A percentile compares a stretch with the other conserved stretches of the same genome.
Evolutionary conservation across 2,113 vertebrate species (phyloP).

Genomic region (Microtus pennsylvanicus): DNA sequence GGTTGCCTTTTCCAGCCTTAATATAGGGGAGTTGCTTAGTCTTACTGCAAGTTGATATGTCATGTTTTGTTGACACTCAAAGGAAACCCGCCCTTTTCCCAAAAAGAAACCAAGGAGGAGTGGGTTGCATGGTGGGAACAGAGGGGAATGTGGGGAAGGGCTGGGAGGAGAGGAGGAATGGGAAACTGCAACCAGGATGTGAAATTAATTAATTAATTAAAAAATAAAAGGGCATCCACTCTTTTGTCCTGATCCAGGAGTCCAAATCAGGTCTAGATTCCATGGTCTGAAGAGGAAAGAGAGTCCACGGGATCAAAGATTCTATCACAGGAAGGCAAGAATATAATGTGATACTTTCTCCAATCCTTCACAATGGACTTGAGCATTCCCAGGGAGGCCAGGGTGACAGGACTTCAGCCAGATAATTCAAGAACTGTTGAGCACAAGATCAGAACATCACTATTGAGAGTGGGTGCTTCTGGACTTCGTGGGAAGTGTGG

Average conservation of each 20-base stretch:
- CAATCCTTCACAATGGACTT: neutral
- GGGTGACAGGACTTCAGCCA: neutral
- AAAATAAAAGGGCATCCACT: too few relatives aligned
- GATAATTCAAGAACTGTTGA: neutral
- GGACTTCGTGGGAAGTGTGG: rapidly evolving
- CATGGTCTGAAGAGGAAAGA: neutral
- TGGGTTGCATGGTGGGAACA: too few relatives aligned
- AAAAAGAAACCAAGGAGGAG: too few relatives aligned
- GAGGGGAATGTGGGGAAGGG: too few relatives aligned
- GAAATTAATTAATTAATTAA: too few relatives aligned
- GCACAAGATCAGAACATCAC: neutral
- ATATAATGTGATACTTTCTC: neutral
- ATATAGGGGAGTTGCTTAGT: too few relatives aligned
- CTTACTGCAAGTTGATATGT: too few relatives aligned
- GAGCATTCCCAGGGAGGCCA: neutral
- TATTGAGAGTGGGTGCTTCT: neutral
- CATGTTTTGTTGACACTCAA: too few relatives aligned
- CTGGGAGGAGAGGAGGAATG: too few relatives aligned
- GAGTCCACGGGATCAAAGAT: neutral
- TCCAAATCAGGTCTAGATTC: neutral
- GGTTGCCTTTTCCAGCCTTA: too few relatives aligned
- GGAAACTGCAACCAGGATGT: too few relatives aligned
- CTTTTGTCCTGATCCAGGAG: neutral
- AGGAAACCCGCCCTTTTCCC: too few relatives aligned
- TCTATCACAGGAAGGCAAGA: neutral